phyloP scores from a whole-genome alignment of 2,888 invertebrate species.

The Catonia carolina region DNA sequence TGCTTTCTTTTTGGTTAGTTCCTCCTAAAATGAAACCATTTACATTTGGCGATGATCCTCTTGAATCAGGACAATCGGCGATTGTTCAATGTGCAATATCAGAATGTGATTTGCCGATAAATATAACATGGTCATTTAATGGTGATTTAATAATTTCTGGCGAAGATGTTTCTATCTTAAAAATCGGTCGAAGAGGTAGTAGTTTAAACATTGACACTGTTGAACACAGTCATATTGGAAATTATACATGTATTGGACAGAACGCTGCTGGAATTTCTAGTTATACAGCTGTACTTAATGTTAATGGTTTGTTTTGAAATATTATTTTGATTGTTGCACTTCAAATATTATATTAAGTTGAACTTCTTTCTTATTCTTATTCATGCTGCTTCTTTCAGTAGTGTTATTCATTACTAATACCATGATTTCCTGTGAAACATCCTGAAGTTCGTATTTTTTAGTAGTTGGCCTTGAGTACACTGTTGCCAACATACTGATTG shows the following conservation, averaged over 20 bases:
- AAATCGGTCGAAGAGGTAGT: conserved; percentile 36
- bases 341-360: too few species aligned
- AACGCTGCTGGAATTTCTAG: conserved; percentile 40
- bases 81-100: conserved; percentile 38
- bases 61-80: conserved; percentile 40
- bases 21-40: conserved; percentile 43
- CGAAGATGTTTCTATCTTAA: conserved; percentile 40
- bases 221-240: conserved; percentile 38
- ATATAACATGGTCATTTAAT: conserved; percentile 46
- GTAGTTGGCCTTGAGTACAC: too few species aligned
- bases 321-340: too few species aligned
- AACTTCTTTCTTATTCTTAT: too few species aligned
- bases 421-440: too few species aligned
- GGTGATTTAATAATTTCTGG: conserved; percentile 38
- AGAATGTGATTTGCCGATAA: conserved; percentile 44
- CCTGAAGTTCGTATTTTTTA: too few species aligned
- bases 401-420: too few species aligned
- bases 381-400: too few species aligned
- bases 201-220: conserved; percentile 38
- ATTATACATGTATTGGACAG: conserved; percentile 42
- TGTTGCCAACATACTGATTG: too few species aligned
- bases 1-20: conserved; percentile 37
- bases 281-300: conserved; percentile 36
- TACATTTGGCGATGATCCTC: conserved; percentile 40
- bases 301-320: conserved; percentile 33